These are phyloP conservation scores for Ferdinandea cuprea DNA, from an alignment of 2,888 invertebrate genomes.

Conservation along the genomic window DNA sequence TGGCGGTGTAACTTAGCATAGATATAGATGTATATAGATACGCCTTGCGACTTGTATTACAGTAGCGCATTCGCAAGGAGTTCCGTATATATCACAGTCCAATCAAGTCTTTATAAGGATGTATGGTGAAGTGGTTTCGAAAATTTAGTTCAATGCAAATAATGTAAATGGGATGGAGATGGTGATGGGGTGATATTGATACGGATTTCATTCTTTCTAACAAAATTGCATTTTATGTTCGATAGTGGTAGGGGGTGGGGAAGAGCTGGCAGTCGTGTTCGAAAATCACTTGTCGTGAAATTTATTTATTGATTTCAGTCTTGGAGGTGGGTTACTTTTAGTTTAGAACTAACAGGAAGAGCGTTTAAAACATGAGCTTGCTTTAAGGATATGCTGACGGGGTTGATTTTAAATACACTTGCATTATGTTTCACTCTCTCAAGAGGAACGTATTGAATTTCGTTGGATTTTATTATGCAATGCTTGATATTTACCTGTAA, in stretches of 20 bases:
- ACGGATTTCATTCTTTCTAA: constrained; percentile 43
- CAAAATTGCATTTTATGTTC: constrained; percentile 25
- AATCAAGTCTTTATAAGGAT: neutral
- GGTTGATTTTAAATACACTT: too few relatives aligned
- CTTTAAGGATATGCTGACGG: too few relatives aligned
- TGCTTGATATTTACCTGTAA: too few relatives aligned
- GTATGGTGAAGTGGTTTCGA: constrained; percentile 4
- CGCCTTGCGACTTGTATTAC: neutral
- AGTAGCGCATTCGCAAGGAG: neutral
- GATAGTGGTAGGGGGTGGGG: neutral
- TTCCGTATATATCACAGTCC: neutral
- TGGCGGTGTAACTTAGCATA: neutral
- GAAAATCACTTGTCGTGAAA: neutral
- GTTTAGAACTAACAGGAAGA: too few relatives aligned
- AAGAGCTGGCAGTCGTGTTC: too few relatives aligned
- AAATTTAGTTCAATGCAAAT: constrained; percentile 42
- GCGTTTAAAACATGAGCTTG: too few relatives aligned
- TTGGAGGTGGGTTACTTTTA: neutral
- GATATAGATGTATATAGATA: neutral
- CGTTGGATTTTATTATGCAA: too few relatives aligned
- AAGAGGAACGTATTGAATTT: too few relatives aligned
- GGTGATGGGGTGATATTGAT: constrained; percentile 28
- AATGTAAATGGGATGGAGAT: neutral
- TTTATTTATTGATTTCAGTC: constrained; percentile 9
- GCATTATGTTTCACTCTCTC: too few relatives aligned